Percentiles rank a stretch among this genome's conserved stretches.
phyloP scores from a whole-genome alignment of 2,113 vertebrate genomes.

The Hypomesus transpacificus region DNA sequence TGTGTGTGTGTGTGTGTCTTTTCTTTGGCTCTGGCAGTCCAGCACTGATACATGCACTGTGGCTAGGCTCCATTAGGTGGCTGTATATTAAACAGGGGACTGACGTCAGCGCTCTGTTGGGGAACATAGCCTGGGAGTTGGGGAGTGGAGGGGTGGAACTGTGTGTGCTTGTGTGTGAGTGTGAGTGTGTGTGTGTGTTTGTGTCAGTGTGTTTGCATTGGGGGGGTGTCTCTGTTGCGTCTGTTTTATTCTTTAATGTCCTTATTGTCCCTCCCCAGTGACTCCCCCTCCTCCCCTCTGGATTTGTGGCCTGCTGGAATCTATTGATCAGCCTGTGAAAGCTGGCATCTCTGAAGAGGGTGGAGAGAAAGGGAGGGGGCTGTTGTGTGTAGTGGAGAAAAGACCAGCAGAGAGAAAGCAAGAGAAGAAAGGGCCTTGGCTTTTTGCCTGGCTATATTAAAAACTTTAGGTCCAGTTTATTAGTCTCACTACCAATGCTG shows the following conservation, averaged over 20 bases:
- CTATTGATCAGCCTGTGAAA: constrained; percentile 68
- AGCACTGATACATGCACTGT: constrained; percentile 13
- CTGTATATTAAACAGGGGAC: constrained; percentile 57
- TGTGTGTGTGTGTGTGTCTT: constrained; percentile 25
- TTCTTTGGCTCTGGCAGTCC: not conserved
- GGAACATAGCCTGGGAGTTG: constrained; percentile 44
- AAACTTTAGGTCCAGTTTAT: constrained; percentile 43
- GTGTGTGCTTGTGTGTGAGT: not conserved
- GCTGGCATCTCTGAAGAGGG: constrained; percentile 57
- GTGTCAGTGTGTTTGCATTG: constrained; percentile 31
- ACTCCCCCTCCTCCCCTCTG: constrained; percentile 30
- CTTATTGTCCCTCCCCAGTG: constrained; percentile 61
- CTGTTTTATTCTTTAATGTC: constrained; percentile 63
- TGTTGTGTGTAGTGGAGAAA: constrained; percentile 18
- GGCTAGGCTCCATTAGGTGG: constrained; percentile 64
- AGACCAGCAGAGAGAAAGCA: constrained; percentile 12
- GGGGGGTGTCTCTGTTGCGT: constrained; percentile 26
- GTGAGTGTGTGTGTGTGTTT: constrained; percentile 26
- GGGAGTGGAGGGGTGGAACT: not conserved
- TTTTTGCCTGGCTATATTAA: constrained; percentile 25
- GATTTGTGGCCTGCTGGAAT: constrained; percentile 62
- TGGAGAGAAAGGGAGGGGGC: constrained; percentile 21
- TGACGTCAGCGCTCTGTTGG: constrained; percentile 57
- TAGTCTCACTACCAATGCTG: constrained; percentile 38
- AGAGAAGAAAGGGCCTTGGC: constrained; percentile 21